Evolutionary conservation across 2,888 invertebrate species (phyloP).

Genomic region (Thelaira solivaga): DNA sequence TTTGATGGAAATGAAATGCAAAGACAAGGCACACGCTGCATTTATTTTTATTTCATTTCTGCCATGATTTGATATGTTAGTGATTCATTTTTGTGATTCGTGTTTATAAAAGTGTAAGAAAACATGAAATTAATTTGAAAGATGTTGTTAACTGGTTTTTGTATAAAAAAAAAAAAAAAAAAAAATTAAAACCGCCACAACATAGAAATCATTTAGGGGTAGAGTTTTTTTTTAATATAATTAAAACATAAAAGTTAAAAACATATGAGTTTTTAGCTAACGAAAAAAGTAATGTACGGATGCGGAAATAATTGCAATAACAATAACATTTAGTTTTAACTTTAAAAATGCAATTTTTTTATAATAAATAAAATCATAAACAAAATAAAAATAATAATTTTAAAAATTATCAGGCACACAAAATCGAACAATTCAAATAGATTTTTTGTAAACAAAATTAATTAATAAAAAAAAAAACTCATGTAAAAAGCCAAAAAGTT

Average conservation of each 20-base stretch:
- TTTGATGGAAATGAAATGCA: conserved; percentile 41
- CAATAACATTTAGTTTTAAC: conserved; percentile 16
- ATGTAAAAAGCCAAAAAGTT: too few relatives aligned
- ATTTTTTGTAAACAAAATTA: too few relatives aligned
- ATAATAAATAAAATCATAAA: too few relatives aligned
- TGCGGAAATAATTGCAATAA: conserved; percentile 29
- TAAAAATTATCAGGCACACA: too few relatives aligned
- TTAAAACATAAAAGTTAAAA: conserved; percentile 26
- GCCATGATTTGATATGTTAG: conserved; percentile 5
- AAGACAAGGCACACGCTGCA: neutral
- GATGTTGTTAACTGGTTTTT: conserved; percentile 35
- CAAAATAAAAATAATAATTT: too few relatives aligned
- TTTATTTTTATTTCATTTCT: neutral
- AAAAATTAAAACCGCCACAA: neutral
- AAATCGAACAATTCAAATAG: too few relatives aligned
- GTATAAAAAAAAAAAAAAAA: too few relatives aligned
- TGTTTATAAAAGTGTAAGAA: conserved; percentile 21
- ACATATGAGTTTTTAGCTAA: too few relatives aligned
- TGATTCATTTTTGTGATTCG: conserved; percentile 15
- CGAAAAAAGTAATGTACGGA: conserved; percentile 23
- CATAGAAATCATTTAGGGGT: neutral
- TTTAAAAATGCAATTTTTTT: too few relatives aligned
- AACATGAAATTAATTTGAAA: conserved; percentile 18
- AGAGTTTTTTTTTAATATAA: conserved; percentile 25
- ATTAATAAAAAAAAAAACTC: too few relatives aligned